Percentiles rank a stretch among this genome's conserved stretches.
phyloP scores from a whole-genome alignment of 2,113 vertebrate genomes.

The Plestiodon gilberti region DNA sequence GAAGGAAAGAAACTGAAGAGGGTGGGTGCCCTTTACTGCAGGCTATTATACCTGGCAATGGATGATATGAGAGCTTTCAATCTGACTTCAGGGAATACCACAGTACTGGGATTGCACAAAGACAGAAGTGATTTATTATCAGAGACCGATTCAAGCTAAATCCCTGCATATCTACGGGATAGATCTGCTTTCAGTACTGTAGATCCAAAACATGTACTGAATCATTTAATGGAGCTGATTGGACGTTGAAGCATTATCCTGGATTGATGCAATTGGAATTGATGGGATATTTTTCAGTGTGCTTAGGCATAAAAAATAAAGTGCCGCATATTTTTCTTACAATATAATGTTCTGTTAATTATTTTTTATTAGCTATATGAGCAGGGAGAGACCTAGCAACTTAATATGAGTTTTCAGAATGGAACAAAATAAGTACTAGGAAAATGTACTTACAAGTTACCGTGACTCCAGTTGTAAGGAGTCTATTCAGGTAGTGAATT shows the following conservation, averaged over 20 bases:
- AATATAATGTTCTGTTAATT: constrained; percentile 33
- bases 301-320: neutral
- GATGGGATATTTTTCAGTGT: constrained; percentile 36
- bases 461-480: neutral
- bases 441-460: neutral
- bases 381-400: constrained; percentile 38
- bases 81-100: constrained; percentile 45
- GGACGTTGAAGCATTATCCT: constrained; percentile 32
- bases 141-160: constrained; percentile 63
- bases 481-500: too few species aligned
- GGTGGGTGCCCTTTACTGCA: constrained; percentile 42
- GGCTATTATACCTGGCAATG: constrained; percentile 39
- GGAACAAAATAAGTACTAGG: constrained; percentile 30
- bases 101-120: constrained; percentile 43
- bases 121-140: constrained; percentile 56
- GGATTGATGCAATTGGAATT: neutral
- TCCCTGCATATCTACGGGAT: constrained; percentile 38
- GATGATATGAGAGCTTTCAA: constrained; percentile 51
- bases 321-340: constrained; percentile 26
- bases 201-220: constrained; percentile 42
- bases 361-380: constrained; percentile 47
- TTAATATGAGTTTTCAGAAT: constrained; percentile 38
- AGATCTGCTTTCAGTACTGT: constrained; percentile 49
- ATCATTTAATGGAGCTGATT: constrained; percentile 30
- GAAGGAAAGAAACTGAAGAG: constrained; percentile 41